Percentiles rank a stretch among this genome's conserved stretches.
These are phyloP conservation scores for Dicyrtomina minuta DNA, from an alignment of 2,888 invertebrate species.

Conservation along the genomic window DNA sequence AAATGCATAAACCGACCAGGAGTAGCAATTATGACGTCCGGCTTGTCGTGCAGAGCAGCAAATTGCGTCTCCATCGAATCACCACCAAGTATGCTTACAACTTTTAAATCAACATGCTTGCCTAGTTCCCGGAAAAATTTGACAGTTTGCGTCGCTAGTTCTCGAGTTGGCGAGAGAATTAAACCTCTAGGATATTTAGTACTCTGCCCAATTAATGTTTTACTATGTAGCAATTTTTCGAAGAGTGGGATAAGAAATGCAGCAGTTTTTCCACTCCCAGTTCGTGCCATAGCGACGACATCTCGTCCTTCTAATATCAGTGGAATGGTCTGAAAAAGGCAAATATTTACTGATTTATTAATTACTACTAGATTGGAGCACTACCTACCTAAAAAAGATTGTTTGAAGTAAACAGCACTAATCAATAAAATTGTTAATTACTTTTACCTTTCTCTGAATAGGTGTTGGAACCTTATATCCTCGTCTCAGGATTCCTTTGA, in stretches of 20 bases:
- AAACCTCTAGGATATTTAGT: conserved; percentile 70
- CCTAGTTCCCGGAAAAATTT: conserved; percentile 93
- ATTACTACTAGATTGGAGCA: too few species aligned
- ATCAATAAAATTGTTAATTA: too few species aligned
- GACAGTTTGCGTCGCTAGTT: conserved; percentile 92
- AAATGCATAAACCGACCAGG: conserved; percentile 96
- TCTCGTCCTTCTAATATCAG: conserved; percentile 88
- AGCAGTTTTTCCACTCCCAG: conserved; percentile 98
- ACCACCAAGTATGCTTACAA: conserved; percentile 90
- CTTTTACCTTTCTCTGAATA: conserved; percentile 87
- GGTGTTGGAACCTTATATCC: conserved; percentile 98
- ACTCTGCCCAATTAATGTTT: conserved; percentile 21
- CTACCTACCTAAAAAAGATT: too few species aligned
- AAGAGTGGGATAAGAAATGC: conserved; percentile 95
- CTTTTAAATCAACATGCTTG: conserved; percentile 79
- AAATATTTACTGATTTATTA: too few species aligned
- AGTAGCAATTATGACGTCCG: conserved; percentile 96
- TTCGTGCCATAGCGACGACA: conserved; percentile 99
- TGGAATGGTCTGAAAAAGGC: conserved; percentile 77
- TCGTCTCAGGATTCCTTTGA: conserved; percentile 85
- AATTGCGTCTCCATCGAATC: conserved; percentile 98
- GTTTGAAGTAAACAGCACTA: too few species aligned
- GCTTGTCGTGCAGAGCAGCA: conserved; percentile 86
- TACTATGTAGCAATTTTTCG: conserved; percentile 76
- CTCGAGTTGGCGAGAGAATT: conserved; percentile 93